Evolutionary conservation across 2,797 vertebrate genomes (phyloP), one percentile per base, ranked within the genome.

Genomic region (Pempheris klunzingeri): DNA sequence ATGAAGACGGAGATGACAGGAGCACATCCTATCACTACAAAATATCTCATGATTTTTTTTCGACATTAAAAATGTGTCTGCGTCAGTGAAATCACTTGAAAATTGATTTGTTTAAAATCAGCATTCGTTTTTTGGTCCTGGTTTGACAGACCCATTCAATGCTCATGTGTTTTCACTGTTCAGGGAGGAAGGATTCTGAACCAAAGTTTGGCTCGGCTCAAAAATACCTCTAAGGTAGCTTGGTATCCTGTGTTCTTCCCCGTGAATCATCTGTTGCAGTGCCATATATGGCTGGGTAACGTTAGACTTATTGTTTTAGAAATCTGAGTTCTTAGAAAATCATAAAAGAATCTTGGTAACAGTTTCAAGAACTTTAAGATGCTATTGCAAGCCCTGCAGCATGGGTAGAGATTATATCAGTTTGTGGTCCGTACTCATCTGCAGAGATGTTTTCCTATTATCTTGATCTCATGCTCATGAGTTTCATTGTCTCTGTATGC

Each of bases 361-460:
- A 76, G 14, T 0, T 28, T 52, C 1, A 22, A 41, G 12, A 36
- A 28, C 11, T 5, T 11, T 17, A 17, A 4, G 3, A 20, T 50
- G 26, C 22, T 14, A 49, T n/a, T 39, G n/a, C 54, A 41, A 34
- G 22, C 4, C 2, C 14, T 8, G 9, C 5, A 32, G 24, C 1
- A 2, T 1, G 20, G 9, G 5, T 41, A 55, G 28, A 72, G 73
- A 64, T 80, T 12, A 4, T 30, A 78, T 74, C 71, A 57, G 32
- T 46, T 3, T 72, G 72, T 72, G 49, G 46, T 52, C 28, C 50
- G 17, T 2, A 17, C 2, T 10, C 2, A 2, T 24, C 14, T 34
- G 6, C 24, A 64, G 32, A 68, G 8, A 55, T 59, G 22, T 46
- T 68, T 58, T 50, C 24, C n/a, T 58, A 7, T 5, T n/a, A 57